Evolutionary conservation across 1,140 invertebrate genomes (phyloP).

Genomic region (Lepidurus arcticus): DNA sequence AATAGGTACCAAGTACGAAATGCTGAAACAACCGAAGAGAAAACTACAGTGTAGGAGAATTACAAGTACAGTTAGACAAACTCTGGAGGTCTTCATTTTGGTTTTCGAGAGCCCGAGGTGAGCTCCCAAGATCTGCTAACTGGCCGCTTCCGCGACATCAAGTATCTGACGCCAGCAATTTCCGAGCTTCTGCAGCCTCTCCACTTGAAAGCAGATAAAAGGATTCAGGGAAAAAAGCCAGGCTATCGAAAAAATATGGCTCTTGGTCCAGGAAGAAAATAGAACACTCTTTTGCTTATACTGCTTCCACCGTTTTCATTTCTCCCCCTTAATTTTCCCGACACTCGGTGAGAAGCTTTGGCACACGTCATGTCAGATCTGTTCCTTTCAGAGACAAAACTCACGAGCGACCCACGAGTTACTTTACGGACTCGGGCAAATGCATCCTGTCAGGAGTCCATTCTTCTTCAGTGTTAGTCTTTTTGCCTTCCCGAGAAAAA

Average conservation of each 20-base stretch:
- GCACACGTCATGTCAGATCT: background rate
- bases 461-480: background rate
- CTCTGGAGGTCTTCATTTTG: too few relatives aligned
- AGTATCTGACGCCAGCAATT: slow-evolving; percentile 14
- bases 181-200: background rate
- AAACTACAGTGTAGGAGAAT: too few relatives aligned
- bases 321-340: background rate
- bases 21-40: too few relatives aligned
- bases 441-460: background rate
- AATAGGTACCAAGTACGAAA: too few relatives aligned
- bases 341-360: background rate
- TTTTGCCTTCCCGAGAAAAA: background rate
- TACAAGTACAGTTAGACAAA: too few relatives aligned
- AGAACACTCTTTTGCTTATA: background rate
- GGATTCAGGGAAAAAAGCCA: background rate
- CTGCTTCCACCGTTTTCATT: background rate
- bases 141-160: slow-evolving; percentile 7
- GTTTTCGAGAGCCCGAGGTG: background rate
- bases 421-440: slow-evolving; percentile 9
- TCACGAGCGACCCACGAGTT: background rate
- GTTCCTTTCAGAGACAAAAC: background rate
- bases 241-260: slow-evolving; percentile 15
- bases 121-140: background rate
- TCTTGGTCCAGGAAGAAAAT: background rate
- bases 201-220: slow-evolving; percentile 22